Base-by-base conservation (phyloP, 2,113 vertebrate genomes). In the Pteronura brasiliensis region DNA sequence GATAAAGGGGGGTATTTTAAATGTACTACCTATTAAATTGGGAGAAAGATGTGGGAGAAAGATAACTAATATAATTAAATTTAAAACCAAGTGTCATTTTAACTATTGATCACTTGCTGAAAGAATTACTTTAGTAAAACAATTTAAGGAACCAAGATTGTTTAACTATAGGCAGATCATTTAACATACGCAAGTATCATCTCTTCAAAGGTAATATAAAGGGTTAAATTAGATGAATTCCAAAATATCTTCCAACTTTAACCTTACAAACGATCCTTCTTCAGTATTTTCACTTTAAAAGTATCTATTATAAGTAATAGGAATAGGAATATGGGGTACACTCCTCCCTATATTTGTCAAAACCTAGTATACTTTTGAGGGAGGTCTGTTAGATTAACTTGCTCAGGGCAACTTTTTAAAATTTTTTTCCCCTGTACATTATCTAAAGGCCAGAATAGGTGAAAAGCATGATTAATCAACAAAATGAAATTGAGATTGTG, bases 381-480 rank as follows among this genome's bases (percentile, higher is more conserved):
- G 34, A 65, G 4, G 10, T 67, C 20, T 8, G 72, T 96, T 88
- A 27, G 34, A 67, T 82, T 93, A 92, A 65, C 83, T 49, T 94
- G 44, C 25, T 57, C 34, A 93, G 29, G 15, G 0, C 15, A 21
- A 59, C 47, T 67, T 12, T 29, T 20, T 18, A 55, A 55, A 55
- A 55, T 1, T 4, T 49, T 13, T 2, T 27, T 6, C 29, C 61
- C 29, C 76, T 34, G 15, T 81, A 63, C 27, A 88, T 25, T 86
- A 63, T 31, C 15, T 36, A 74, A 27, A 27, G 25, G n/a, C 23
- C 27, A 95, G 9, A 93, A 27, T 39, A 83, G 17, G 76, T 76
- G n/a, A 57, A 74, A 88, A 91, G 90, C 52, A 49, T 77, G 52
- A 89, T 92, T 82, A 88, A 77, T 85, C 87, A 96, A 67, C 39